These are phyloP conservation scores for Siphamia tubifer DNA, from an alignment of 2,113 vertebrate genomes.

Conservation along the genomic window DNA sequence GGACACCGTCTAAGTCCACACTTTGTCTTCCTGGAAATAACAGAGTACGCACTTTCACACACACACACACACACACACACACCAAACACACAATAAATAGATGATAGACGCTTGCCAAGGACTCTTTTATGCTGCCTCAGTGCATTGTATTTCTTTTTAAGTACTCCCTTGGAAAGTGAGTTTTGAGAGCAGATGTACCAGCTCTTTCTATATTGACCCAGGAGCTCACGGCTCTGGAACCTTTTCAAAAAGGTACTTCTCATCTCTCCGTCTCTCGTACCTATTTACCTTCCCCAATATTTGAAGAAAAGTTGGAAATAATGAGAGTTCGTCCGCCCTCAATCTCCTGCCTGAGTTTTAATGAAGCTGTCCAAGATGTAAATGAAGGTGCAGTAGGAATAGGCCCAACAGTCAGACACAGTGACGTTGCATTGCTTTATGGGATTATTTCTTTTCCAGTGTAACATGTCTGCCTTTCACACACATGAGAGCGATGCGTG, in stretches of 20 bases:
- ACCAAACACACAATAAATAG: slow-evolving; percentile 14
- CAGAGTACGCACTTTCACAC: slow-evolving; percentile 2
- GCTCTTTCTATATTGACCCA: slow-evolving; percentile 37
- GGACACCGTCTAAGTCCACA: slow-evolving; percentile 58
- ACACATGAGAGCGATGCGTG: slow-evolving; percentile 10
- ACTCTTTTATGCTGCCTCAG: slow-evolving; percentile 54
- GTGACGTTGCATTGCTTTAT: slow-evolving; percentile 9
- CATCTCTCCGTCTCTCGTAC: slow-evolving; percentile 8
- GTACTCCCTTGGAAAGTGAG: slow-evolving; percentile 28
- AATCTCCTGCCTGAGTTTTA: neutral
- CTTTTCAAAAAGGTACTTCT: slow-evolving; percentile 24
- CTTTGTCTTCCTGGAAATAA: slow-evolving; percentile 34
- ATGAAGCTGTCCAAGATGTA: neutral
- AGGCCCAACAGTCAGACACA: slow-evolving; percentile 17
- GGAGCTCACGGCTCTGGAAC: slow-evolving; percentile 38
- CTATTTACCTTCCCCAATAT: neutral
- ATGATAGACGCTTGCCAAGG: slow-evolving; percentile 55
- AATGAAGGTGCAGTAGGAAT: slow-evolving; percentile 2
- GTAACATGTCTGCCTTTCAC: slow-evolving; percentile 28
- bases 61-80: neutral
- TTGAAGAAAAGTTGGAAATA: neutral
- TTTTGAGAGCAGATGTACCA: slow-evolving; percentile 49
- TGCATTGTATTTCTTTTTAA: slow-evolving; percentile 63
- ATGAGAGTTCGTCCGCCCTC: neutral
- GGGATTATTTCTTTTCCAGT: slow-evolving; percentile 14